phyloP scores from a whole-genome alignment of 2,113 vertebrate genomes.

The Steatornis caripensis region DNA sequence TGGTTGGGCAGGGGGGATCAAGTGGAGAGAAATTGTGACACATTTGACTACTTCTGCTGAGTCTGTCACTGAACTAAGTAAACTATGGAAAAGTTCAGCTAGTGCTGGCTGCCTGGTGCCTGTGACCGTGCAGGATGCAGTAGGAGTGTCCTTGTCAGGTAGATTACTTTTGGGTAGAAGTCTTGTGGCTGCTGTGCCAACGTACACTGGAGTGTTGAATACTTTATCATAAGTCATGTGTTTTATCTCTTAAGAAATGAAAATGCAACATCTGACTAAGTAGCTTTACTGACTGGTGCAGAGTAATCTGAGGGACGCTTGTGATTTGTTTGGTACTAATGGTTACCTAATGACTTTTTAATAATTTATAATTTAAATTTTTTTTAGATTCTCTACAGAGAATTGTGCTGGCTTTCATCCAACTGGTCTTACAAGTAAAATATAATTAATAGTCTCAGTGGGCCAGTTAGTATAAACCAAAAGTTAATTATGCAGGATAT shows the following conservation, averaged over 20 bases:
- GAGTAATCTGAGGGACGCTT: background rate
- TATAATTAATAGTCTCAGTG: background rate
- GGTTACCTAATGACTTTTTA: background rate
- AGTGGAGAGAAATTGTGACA: background rate
- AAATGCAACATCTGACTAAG: background rate
- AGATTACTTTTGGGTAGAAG: background rate
- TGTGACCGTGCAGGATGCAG: background rate
- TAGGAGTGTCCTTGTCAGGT: background rate
- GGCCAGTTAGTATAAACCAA: background rate
- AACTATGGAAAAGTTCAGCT: background rate
- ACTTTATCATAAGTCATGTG: background rate
- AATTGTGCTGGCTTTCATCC: background rate
- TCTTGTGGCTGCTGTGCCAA: background rate
- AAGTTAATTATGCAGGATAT: background rate
- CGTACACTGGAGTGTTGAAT: background rate
- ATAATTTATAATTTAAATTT: background rate
- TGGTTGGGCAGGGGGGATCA: accelerated
- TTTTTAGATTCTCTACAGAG: background rate
- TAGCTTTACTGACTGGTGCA: background rate
- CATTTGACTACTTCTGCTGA: background rate
- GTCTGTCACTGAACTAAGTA: background rate
- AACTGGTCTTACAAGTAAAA: background rate
- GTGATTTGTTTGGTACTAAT: background rate
- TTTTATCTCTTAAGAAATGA: background rate
- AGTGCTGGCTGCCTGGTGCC: background rate